phyloP scores from a whole-genome alignment of 2,888 invertebrate genomes.

The Cybosia mesomella region DNA sequence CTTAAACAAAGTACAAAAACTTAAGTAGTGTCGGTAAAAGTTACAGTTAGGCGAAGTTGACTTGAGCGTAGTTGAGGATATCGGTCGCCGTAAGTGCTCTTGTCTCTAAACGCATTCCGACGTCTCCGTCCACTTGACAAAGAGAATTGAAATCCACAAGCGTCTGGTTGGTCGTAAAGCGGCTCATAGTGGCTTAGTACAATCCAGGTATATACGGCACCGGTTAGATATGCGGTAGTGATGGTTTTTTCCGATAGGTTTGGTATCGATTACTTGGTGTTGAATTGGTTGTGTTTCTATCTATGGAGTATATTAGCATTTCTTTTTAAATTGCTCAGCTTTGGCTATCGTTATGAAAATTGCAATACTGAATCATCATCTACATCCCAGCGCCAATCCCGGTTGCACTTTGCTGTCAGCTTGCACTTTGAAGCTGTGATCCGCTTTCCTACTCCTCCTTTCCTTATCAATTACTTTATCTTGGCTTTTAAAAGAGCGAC shows the following conservation, averaged over 20 bases:
- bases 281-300: not conserved
- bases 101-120: conserved; percentile 68
- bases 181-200: conserved; percentile 66
- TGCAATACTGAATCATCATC: no score
- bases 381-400: no score
- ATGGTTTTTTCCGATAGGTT: conserved; percentile 21
- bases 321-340: no score
- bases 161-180: conserved; percentile 65
- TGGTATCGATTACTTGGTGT: not conserved
- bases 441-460: no score
- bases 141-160: conserved; percentile 75
- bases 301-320: not conserved
- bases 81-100: conserved; percentile 67
- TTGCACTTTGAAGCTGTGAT: no score
- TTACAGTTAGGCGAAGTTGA: conserved; percentile 46
- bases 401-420: no score
- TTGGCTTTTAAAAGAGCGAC: no score
- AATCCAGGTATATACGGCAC: conserved; percentile 46
- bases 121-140: conserved; percentile 69
- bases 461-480: no score
- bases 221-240: conserved; percentile 28
- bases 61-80: conserved; percentile 63
- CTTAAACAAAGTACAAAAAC: conserved; percentile 41
- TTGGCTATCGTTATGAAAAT: no score
- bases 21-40: conserved; percentile 39